A percentile compares a stretch with the other conserved stretches of the same genome.
Conservation (phyloP, 2,113 vertebrate species). For the Glaucomys volans region DNA sequence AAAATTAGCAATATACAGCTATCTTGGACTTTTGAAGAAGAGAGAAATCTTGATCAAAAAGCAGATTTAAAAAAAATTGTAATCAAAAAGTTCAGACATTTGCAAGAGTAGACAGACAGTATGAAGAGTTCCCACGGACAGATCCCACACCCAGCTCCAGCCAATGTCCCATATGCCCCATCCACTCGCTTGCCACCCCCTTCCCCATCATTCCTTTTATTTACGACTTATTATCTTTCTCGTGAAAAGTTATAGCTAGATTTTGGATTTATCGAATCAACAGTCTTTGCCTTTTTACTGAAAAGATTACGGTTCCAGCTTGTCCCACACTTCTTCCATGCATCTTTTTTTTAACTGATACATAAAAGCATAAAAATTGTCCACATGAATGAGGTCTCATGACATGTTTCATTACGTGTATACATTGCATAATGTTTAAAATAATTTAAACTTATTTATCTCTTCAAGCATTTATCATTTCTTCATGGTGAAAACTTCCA, state of each 20-base stretch:
- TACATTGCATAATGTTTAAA: no score
- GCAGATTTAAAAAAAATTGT: neutral
- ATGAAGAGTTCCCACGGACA: neutral
- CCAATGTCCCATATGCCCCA: no score
- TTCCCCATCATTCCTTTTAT: neutral
- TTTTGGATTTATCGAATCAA: neutral
- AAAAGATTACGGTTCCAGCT: neutral
- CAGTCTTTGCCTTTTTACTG: neutral
- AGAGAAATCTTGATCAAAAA: constrained; percentile 5
- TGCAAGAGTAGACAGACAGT: neutral
- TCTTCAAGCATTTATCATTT: neutral
- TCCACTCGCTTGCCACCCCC: neutral
- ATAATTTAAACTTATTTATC: neutral
- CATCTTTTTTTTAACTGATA: no score
- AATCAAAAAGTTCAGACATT: neutral
- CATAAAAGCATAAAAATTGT: neutral
- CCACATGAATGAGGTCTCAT: no score
- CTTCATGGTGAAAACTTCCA: no score
- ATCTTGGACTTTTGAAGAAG: constrained; percentile 5
- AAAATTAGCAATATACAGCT: neutral
- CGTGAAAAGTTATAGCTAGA: neutral
- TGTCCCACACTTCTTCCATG: neutral
- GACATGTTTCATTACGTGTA: no score
- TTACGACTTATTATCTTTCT: neutral
- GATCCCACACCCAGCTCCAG: neutral